Percentiles rank a stretch among this genome's conserved stretches.
These are phyloP conservation scores for Frankliniella intonsa DNA, from an alignment of 2,888 invertebrate species.

Conservation along the genomic window DNA sequence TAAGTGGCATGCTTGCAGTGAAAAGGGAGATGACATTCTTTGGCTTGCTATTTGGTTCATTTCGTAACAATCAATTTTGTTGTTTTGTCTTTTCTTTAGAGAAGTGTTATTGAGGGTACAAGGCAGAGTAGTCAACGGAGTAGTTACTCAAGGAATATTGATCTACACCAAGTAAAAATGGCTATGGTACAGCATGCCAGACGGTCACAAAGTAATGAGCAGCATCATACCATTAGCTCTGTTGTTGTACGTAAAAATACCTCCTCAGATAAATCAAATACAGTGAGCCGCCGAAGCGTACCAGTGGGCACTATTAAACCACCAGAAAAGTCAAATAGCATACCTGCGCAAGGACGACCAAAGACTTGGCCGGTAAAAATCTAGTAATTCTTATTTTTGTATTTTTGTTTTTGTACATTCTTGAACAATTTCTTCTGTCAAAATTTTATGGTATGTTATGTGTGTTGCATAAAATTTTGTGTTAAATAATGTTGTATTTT, in stretches of 20 bases:
- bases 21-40: neutral
- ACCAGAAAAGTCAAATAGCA: neutral
- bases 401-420: too few relatives aligned
- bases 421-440: neutral
- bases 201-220: conserved; percentile 30
- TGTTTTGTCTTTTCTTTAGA: conserved; percentile 20
- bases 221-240: neutral
- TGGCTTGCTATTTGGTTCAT: neutral
- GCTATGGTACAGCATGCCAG: conserved; percentile 45
- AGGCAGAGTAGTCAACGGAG: conserved; percentile 43
- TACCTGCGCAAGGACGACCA: conserved; percentile 35
- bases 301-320: conserved; percentile 30
- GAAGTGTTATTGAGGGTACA: conserved; percentile 29
- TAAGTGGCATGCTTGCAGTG: neutral
- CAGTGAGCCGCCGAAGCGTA: neutral
- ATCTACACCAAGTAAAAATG: conserved; percentile 47
- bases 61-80: conserved; percentile 34
- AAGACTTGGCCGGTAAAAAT: conserved; percentile 38
- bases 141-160: conserved; percentile 45
- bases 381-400: neutral
- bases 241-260: conserved; percentile 10
- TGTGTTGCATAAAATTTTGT: conserved; percentile 5
- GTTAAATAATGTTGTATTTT: neutral
- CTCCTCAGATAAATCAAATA: neutral
- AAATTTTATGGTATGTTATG: conserved; percentile 28